Evolutionary conservation across 2,797 vertebrate species (phyloP).

Genomic region (Chloroceryle amazona): DNA sequence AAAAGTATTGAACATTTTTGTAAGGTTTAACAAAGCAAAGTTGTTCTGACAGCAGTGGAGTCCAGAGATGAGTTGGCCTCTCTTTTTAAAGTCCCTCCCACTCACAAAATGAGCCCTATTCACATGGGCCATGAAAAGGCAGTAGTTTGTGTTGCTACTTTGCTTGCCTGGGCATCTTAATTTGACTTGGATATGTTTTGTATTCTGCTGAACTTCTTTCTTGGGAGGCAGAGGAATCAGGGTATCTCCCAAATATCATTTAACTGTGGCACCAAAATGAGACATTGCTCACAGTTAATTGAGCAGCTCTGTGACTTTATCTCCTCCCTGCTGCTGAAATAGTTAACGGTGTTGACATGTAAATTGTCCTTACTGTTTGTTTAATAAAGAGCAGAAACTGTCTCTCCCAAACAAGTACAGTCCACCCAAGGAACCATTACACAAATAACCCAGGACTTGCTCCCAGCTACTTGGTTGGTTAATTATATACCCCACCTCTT

Average conservation of each 20-base stretch:
- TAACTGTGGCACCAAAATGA: slow-evolving; percentile 17
- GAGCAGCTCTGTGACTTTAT: slow-evolving; percentile 2
- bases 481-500: slow-evolving; percentile 34
- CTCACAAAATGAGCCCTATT: neutral
- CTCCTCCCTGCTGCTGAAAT: neutral
- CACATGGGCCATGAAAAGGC: neutral
- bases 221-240: neutral
- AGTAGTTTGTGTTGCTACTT: neutral
- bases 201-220: neutral
- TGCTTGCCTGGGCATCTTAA: neutral
- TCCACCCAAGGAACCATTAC: slow-evolving; percentile 45
- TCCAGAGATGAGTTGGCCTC: rapidly evolving
- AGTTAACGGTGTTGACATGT: slow-evolving; percentile 59
- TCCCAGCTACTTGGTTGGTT: slow-evolving; percentile 32
- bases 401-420: slow-evolving; percentile 12
- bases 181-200: neutral
- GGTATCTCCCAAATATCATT: neutral
- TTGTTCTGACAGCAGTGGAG: neutral
- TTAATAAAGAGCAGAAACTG: slow-evolving; percentile 38
- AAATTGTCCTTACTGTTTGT: slow-evolving; percentile 21
- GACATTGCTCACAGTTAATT: slow-evolving; percentile 12
- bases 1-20: neutral
- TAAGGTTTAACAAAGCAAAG: neutral
- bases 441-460: slow-evolving; percentile 27
- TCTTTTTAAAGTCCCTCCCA: neutral